Evolutionary conservation across 1,140 invertebrate species (phyloP), one percentile per base, ranked within the genome.

Genomic region (Pseudobourletiella spinata): DNA sequence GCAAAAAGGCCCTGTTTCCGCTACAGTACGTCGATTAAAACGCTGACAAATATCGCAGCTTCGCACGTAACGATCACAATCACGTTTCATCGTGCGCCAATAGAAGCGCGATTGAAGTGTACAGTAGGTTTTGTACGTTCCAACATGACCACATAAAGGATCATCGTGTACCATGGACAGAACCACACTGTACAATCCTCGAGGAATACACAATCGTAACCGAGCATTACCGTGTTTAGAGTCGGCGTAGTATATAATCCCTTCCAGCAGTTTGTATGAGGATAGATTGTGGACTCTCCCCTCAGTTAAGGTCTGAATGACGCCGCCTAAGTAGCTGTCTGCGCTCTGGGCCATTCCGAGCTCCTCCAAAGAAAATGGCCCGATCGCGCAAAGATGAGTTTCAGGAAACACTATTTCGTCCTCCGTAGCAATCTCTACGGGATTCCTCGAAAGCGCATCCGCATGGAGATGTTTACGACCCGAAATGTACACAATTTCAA

Each of bases 31-130:
- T 1, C 55, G 22, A 28, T 55, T 57, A 26, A 42, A 57, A 4
- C 42, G 16, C 52, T 65, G 63, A 26, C 63, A 65, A 1, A 35
- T 59, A 3, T 30, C 24, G 43, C 63, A 65, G 18, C 28, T 20
- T n/a, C 22, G 42, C 28, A 56, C 26, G 56, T 46, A 65, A 25
- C 48, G 35, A 26, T 25, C n/a, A 8, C 43, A 35, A 16, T 54
- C 20, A 16, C 46, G 50, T 26, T 55, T 54, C 51, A 65, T 61
- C 6, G n/a, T 16, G 2, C 8, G n/a, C 58, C 58, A 65, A 50
- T 60, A 60, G 32, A 32, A 64, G 15, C 63, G 48, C n/a, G 20
- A 22, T 43, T 55, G 20, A 16, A 59, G n/a, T 42, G 20, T 14
- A 6, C 20, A 3, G 28, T 32, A 57, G 15, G 55, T 63, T 30